phyloP scores from a whole-genome alignment of 2,888 invertebrate species.

The Trissolcus brochymenae region DNA sequence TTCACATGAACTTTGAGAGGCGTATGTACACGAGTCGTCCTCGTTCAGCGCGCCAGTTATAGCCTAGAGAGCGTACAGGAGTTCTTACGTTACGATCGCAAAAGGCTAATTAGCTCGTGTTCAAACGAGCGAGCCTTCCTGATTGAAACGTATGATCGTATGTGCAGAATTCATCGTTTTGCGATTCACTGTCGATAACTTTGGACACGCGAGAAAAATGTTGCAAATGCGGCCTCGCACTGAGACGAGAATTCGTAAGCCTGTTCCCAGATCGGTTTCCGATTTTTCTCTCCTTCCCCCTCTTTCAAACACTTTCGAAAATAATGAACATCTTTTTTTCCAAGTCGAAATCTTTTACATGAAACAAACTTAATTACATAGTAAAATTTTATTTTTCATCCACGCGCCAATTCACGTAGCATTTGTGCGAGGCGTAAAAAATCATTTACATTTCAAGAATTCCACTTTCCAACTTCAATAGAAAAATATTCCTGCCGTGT shows the following conservation, averaged over 20 bases:
- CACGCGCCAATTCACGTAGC: no score
- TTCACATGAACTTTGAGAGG: conserved; percentile 72
- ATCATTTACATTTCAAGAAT: no score
- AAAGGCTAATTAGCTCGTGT: conserved; percentile 67
- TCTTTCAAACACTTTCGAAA: conserved; percentile 10
- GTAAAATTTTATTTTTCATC: no score
- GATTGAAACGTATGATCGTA: conserved; percentile 61
- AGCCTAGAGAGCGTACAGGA: conserved; percentile 57
- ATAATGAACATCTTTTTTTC: conserved; percentile 6
- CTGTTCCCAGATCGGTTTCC: conserved; percentile 27
- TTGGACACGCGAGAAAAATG: conserved; percentile 58
- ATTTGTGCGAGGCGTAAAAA: no score
- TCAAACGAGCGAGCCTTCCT: conserved; percentile 57
- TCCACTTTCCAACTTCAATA: no score
- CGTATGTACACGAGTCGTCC: conserved; percentile 65
- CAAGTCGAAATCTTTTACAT: background rate
- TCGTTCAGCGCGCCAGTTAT: conserved; percentile 62
- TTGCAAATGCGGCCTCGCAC: conserved; percentile 39
- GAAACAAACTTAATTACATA: no score
- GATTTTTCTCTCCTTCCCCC: conserved; percentile 15
- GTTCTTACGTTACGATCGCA: conserved; percentile 59
- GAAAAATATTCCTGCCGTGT: no score
- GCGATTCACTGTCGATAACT: conserved; percentile 58
- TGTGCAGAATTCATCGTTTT: conserved; percentile 59
- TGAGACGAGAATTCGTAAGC: conserved; percentile 41